Evolutionary conservation across 2,888 invertebrate species (phyloP), one percentile per base, ranked within the genome.

Genomic region (Chrysolina oricalcia): DNA sequence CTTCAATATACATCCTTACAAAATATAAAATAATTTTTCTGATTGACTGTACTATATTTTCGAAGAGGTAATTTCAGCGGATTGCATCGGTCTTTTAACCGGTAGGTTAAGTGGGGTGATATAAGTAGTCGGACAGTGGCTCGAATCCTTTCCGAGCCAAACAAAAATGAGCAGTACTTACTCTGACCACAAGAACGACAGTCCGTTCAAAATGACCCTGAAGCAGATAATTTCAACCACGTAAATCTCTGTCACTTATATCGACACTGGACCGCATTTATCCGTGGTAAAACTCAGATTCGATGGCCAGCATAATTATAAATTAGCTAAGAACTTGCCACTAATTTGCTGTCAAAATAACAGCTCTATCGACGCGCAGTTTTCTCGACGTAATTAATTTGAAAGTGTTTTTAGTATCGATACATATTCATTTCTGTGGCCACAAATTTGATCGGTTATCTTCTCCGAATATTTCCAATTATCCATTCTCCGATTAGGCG

Each of bases 261-360:
- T 86, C 85, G 86, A 86, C 86, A 84, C 82, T 82, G 84, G 83
- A 85, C 83, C 82, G 84, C 85, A 83, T 84, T 87, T 87, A 87
- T 87, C 86, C 86, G 83, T 85, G 85, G 86, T 86, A 84, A 85
- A 86, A 85, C 85, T 86, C 83, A 85, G 83, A 85, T 85, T 83
- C 85, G 86, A 86, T 86, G 85, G 86, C 85, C 82, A 85, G 83
- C 84, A 85, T 87, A 87, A 88, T 87, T 87, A 87, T 88, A 88
- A 88, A 88, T 88, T 87, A 87, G 85, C 84, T 82, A 82, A 82
- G 82, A 84, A 85, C 84, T 84, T 83, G 86, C 85, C 87, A 86
- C 87, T 87, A 88, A 88, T 88, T 88, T 87, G 87, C 87, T 86
- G 87, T 87, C 86, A 86, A 86, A 85, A 84, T 83, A 86, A 86